phyloP scores from a whole-genome alignment of 2,888 invertebrate genomes.

The Xanthorhoe designata region DNA sequence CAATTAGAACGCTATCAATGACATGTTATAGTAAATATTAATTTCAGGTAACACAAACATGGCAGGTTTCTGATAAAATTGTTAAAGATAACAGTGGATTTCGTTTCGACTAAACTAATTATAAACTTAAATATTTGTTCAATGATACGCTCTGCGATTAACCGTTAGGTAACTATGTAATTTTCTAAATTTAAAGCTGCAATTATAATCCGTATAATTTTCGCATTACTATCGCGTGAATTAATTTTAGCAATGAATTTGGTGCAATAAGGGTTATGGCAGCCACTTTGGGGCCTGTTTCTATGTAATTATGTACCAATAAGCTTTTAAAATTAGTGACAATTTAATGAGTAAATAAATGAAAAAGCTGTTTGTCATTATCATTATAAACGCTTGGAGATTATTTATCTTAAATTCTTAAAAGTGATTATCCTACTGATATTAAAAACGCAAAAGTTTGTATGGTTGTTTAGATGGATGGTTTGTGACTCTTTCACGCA shows the following conservation, averaged over 20 bases:
- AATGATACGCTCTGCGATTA: constrained; percentile 12
- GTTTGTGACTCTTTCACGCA: too few species aligned
- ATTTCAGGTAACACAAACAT: background rate
- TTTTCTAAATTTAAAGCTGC: constrained; percentile 13
- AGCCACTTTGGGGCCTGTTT: background rate
- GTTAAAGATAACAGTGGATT: constrained; percentile 8
- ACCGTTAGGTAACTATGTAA: constrained; percentile 9
- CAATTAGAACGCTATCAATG: background rate
- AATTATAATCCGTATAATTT: constrained; percentile 19
- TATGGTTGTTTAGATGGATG: too few species aligned
- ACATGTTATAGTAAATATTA: background rate
- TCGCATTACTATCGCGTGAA: constrained; percentile 13
- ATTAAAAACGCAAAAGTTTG: too few species aligned
- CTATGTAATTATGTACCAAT: background rate
- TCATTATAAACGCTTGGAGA: too few species aligned
- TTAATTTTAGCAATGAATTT: constrained; percentile 10
- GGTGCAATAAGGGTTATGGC: constrained; percentile 8
- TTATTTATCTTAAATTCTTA: too few species aligned
- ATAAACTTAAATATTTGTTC: constrained; percentile 13
- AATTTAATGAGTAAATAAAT: background rate
- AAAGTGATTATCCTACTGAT: too few species aligned
- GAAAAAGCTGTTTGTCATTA: background rate
- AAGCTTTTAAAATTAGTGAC: background rate
- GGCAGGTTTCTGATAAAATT: background rate
- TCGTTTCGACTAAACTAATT: constrained; percentile 8